These are phyloP conservation scores for Silurus lanzhouensis DNA, from an alignment of 2,797 vertebrate genomes.

Conservation along the genomic window DNA sequence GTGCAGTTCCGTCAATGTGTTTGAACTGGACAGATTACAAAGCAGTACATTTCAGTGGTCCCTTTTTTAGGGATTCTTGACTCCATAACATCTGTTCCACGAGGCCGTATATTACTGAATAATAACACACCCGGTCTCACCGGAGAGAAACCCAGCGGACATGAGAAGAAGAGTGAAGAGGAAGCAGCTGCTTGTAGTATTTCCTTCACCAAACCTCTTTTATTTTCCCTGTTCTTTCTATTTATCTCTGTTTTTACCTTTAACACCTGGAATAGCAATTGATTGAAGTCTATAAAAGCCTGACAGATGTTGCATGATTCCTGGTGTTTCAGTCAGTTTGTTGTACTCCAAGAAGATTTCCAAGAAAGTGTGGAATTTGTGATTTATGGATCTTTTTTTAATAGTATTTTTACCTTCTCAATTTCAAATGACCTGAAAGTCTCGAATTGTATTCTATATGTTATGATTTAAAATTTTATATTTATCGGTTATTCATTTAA, in stretches of 20 bases:
- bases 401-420: neutral
- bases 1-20: slow-evolving; percentile 39
- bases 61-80: slow-evolving; percentile 47
- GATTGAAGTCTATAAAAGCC: slow-evolving; percentile 14
- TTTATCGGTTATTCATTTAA: neutral
- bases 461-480: neutral
- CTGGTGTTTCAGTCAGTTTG: neutral
- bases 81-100: slow-evolving; percentile 57
- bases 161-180: slow-evolving; percentile 62
- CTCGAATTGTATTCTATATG: neutral
- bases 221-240: slow-evolving; percentile 66
- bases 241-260: slow-evolving; percentile 10
- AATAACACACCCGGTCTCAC: slow-evolving; percentile 57
- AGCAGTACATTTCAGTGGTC: slow-evolving; percentile 45
- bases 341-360: neutral
- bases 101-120: slow-evolving; percentile 54
- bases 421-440: neutral
- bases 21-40: slow-evolving; percentile 61
- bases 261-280: slow-evolving; percentile 41
- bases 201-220: slow-evolving; percentile 68
- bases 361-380: neutral
- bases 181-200: slow-evolving; percentile 72
- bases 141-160: slow-evolving; percentile 63
- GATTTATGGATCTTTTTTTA: neutral
- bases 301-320: neutral